Base-by-base conservation (phyloP, 2,113 vertebrate genomes). In the Entelurus aequoreus region DNA sequence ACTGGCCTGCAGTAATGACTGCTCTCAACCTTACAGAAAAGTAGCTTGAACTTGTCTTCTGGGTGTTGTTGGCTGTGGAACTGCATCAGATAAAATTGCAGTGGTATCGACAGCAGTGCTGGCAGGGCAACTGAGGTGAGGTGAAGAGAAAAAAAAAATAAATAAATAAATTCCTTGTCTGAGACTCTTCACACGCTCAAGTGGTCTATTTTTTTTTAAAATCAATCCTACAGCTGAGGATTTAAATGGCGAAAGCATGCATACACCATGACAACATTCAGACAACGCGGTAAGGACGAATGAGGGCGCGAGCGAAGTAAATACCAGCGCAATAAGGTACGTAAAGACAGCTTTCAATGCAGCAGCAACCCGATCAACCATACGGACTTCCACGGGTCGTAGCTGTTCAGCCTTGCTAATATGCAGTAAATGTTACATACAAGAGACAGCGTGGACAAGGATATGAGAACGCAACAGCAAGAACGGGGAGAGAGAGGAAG, bases 51-150 rank as follows among this genome's bases (percentile, higher is more conserved):
- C 60, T 19, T 69, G 16, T 19, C 72, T 78, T 54, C 56, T 15
- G 63, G 72, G 77, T 60, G 74, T 77, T 74, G 76, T 68, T 66
- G 49, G 21, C 68, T 67, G 66, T 64, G 69, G 19, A 53, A 75
- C 69, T 77, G 86, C 84, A 90, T 87, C 87, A 86, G 82, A 83
- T 86, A 85, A 70, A 80, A 79, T 69, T 80, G 78, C 78, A 64
- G 73, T 67, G 58, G 58, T 21, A 48, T 12, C 40, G 36, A 75
- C 69, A 47, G 75, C 60, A 56, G 59, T 62, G 64, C 58, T 50
- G 62, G 74, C 14, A 51, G 61, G 77, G 78, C 80, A 86, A 77
- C 75, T 85, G 36, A 85, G 78, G 76, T 78, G 71, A 62, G n/a
- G 10, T 8, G 19, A 28, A 28, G 28, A 28, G 28, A 11, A 49